Conservation (phyloP, 37 sponge, comb jelly and placozoan genomes). For the Spongilla lacustris region DNA sequence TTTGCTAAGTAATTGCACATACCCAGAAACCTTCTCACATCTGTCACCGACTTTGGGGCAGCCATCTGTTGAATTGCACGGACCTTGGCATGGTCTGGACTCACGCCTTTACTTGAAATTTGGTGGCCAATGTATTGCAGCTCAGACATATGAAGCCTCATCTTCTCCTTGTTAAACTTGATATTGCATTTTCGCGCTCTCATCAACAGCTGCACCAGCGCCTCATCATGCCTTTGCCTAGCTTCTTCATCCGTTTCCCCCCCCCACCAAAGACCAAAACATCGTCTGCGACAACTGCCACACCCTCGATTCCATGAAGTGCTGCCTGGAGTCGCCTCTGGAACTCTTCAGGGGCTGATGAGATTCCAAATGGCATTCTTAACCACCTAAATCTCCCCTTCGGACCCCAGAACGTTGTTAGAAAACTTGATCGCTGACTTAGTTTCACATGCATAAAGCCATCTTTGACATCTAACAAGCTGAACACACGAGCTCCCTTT, state of each 20-base stretch:
- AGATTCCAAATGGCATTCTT: slow-evolving; percentile 43
- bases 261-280: too few species aligned
- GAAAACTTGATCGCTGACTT: neutral
- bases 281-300: too few species aligned
- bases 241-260: slow-evolving; percentile 2
- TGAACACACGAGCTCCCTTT: slow-evolving; percentile 14
- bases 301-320: slow-evolving; percentile 28
- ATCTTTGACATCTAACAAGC: slow-evolving; percentile 13
- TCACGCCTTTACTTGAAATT: neutral
- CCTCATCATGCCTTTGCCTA: slow-evolving; percentile 8
- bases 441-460: slow-evolving; percentile 29
- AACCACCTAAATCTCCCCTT: slow-evolving; percentile 16
- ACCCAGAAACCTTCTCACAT: slow-evolving; percentile 6
- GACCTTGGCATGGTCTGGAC: slow-evolving; percentile 22
- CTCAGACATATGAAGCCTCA: neutral
- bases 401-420: slow-evolving; percentile 47
- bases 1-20: slow-evolving; percentile 18
- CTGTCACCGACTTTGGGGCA: neutral
- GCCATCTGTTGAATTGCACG: slow-evolving; percentile 10
- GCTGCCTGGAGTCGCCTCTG: slow-evolving; percentile 3
- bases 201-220: slow-evolving; percentile 4
- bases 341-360: slow-evolving; percentile 32
- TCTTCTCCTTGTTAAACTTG: slow-evolving; percentile 12
- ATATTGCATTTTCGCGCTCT: slow-evolving; percentile 8
- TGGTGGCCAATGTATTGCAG: slow-evolving; percentile 7